phyloP scores from a whole-genome alignment of 2,888 invertebrate species.

The Tetragonisca angustula region DNA sequence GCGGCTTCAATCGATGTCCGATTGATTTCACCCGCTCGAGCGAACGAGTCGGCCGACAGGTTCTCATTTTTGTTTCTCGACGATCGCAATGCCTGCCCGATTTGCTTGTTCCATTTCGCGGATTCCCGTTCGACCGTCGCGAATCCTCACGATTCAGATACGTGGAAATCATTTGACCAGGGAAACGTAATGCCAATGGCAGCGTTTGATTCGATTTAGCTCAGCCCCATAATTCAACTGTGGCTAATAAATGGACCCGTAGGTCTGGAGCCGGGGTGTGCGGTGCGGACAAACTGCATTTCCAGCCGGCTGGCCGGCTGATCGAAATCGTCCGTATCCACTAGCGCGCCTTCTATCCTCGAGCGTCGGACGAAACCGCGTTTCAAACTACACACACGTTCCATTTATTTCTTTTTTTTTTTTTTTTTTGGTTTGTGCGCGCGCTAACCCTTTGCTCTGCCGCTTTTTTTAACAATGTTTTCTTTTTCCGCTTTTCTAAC shows the following conservation, averaged over 20 bases:
- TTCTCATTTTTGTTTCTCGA: too few species aligned
- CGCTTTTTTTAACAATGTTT: too few species aligned
- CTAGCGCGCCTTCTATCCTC: not conserved
- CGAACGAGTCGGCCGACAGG: not conserved
- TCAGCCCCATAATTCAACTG: conserved; percentile 16
- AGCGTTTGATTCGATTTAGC: conserved; percentile 25
- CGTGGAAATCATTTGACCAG: conserved; percentile 16
- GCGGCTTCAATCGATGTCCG: not conserved
- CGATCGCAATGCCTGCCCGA: not conserved
- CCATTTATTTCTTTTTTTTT: not conserved
- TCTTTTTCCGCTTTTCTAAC: too few species aligned
- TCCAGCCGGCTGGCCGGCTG: conserved; percentile 48
- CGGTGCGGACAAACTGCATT: conserved; percentile 12
- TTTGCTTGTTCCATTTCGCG: not conserved
- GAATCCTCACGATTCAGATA: not conserved
- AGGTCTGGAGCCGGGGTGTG: not conserved
- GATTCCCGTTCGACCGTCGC: conserved; percentile 14
- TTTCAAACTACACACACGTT: not conserved
- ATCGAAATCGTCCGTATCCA: conserved; percentile 21
- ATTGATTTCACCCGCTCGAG: not conserved
- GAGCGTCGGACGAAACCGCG: not conserved
- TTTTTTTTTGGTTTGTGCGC: too few species aligned
- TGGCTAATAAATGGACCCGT: conserved; percentile 10
- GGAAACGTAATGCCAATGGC: conserved; percentile 19
- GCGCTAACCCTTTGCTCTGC: too few species aligned